Conservation (phyloP, 1,140 invertebrate genomes). For the Caenorhabditis latens region DNA sequence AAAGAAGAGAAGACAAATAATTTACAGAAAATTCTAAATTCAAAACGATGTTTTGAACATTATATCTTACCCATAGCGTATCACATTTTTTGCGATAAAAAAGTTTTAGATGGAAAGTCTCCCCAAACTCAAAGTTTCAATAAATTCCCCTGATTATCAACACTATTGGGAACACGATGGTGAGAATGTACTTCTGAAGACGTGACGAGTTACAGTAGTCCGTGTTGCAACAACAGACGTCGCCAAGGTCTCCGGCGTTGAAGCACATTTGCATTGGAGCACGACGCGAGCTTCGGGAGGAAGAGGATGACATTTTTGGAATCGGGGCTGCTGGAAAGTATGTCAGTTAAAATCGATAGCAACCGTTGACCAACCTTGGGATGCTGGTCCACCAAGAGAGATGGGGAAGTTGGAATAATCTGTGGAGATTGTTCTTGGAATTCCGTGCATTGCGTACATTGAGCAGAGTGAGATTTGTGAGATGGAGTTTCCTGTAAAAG, state of each 20-base stretch:
- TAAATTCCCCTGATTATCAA: not conserved
- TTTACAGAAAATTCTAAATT: not conserved
- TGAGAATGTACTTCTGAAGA: not conserved
- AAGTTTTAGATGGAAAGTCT: not conserved
- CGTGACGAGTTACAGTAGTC: slow-evolving; percentile 36
- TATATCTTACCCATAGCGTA: not conserved
- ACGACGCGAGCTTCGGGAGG: slow-evolving; percentile 21
- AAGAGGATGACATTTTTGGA: not conserved
- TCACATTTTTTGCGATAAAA: slow-evolving; percentile 27
- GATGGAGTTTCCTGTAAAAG: not conserved
- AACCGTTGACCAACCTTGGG: not conserved
- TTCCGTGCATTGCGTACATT: slow-evolving; percentile 32
- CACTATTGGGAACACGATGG: not conserved
- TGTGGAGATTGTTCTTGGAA: not conserved
- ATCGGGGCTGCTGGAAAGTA: slow-evolving; percentile 7
- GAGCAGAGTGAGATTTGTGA: slow-evolving; percentile 44
- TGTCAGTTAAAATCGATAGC: not conserved
- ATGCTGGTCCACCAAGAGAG: not conserved
- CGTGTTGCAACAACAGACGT: slow-evolving; percentile 48
- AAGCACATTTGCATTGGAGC: slow-evolving; percentile 45
- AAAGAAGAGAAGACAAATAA: not conserved
- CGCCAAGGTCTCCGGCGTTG: slow-evolving; percentile 30
- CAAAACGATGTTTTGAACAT: not conserved
- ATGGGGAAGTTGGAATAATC: slow-evolving; percentile 18
- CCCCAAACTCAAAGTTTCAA: not conserved